A percentile compares a stretch with the other conserved stretches of the same genome.
Evolutionary conservation across 2,113 vertebrate species (phyloP).

Genomic region (Nettapus auritus): DNA sequence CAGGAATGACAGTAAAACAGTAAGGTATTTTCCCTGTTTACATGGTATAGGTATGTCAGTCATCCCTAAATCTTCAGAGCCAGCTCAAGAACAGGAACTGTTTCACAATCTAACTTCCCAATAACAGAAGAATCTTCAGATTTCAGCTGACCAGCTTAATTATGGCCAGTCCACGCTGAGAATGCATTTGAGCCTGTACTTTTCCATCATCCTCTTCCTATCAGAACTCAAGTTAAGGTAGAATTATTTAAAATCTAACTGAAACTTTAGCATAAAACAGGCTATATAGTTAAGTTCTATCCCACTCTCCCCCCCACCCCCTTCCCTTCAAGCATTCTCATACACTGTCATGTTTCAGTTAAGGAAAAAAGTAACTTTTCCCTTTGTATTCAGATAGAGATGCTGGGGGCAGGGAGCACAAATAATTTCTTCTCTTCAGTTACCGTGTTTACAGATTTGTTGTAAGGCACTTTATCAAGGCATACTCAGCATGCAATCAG

Average conservation of each 20-base stretch:
- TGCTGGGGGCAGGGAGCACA: neutral
- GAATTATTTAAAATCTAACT: neutral
- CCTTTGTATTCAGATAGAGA: neutral
- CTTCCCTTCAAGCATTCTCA: neutral
- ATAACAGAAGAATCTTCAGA: neutral
- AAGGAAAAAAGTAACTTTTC: neutral
- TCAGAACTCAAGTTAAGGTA: neutral
- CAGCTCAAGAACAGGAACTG: neutral
- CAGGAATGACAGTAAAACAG: neutral
- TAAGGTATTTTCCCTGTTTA: neutral
- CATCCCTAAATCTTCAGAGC: neutral
- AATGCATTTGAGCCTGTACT: neutral
- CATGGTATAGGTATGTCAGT: neutral
- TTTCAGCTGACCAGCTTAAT: neutral
- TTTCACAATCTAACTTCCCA: neutral
- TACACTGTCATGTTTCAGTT: neutral
- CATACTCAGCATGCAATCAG: neutral
- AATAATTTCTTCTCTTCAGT: neutral
- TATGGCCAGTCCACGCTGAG: neutral
- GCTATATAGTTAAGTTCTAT: neutral
- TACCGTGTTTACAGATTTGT: neutral
- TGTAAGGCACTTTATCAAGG: neutral
- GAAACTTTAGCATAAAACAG: neutral
- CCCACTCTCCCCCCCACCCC: no score
- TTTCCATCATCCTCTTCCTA: neutral